These are phyloP conservation scores for Paraplagusia blochii DNA, from an alignment of 2,113 vertebrate species.

Conservation along the genomic window DNA sequence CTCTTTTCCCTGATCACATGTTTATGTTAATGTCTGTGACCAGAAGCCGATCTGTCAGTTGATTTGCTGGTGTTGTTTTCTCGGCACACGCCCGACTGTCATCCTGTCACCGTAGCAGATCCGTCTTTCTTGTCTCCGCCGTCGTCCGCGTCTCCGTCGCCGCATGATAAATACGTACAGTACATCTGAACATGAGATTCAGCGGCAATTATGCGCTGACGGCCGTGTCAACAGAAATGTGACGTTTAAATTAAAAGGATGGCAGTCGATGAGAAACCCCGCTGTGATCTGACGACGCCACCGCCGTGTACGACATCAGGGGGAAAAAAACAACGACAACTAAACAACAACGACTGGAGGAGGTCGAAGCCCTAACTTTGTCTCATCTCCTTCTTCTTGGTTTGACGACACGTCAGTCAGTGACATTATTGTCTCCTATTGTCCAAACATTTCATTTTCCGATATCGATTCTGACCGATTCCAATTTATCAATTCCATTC, in stretches of 20 bases:
- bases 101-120: conserved; percentile 65
- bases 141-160: conserved; percentile 34
- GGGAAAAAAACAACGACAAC: conserved; percentile 11
- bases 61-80: conserved; percentile 57
- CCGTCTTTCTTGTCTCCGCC: conserved; percentile 60
- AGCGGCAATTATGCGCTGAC: conserved; percentile 69
- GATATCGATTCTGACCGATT: too few relatives aligned
- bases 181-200: conserved; percentile 59
- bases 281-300: conserved; percentile 45
- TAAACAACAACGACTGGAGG: conserved; percentile 49
- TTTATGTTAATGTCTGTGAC: conserved; percentile 66
- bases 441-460: too few relatives aligned
- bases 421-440: too few relatives aligned
- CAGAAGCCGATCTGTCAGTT: conserved; percentile 69
- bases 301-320: conserved; percentile 36
- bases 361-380: conserved; percentile 61
- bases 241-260: conserved; percentile 71
- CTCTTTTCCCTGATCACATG: conserved; percentile 67
- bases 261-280: conserved; percentile 59
- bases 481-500: too few relatives aligned
- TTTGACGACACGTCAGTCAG: conserved; percentile 42
- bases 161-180: conserved; percentile 67
- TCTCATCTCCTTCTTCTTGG: conserved; percentile 28
- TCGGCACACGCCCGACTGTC: conserved; percentile 55
- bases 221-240: conserved; percentile 63